Percentiles rank a stretch among this genome's conserved stretches.
phyloP scores from a whole-genome alignment of 2,888 invertebrate genomes.

The Dilophus febrilis region DNA sequence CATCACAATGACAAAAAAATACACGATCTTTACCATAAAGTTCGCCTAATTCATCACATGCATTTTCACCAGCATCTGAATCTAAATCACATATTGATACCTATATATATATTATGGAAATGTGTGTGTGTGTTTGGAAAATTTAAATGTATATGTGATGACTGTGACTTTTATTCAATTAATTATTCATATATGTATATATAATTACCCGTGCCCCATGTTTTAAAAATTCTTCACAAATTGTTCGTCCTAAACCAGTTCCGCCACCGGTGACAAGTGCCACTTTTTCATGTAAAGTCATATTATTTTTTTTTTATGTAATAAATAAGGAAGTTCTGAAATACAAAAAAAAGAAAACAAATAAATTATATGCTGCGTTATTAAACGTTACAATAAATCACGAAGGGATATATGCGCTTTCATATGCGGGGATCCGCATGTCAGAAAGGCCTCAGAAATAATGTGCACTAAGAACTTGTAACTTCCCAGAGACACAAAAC shows the following conservation, averaged over 20 bases:
- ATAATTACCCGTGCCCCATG: slow-evolving; percentile 52
- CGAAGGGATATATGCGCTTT: too few species aligned
- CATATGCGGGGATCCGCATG: too few species aligned
- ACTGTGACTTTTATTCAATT: neutral
- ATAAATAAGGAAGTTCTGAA: too few species aligned
- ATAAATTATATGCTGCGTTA: too few species aligned
- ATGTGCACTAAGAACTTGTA: too few species aligned
- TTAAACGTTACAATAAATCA: too few species aligned
- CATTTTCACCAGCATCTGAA: slow-evolving; percentile 48
- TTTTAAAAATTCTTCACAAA: slow-evolving; percentile 50
- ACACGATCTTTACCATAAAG: slow-evolving; percentile 52
- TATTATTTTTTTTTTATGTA: too few species aligned
- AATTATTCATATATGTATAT: slow-evolving; percentile 11
- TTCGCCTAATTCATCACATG: slow-evolving; percentile 42
- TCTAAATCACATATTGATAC: slow-evolving; percentile 60
- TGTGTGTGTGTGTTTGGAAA: neutral
- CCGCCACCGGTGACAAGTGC: slow-evolving; percentile 57
- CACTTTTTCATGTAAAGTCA: slow-evolving; percentile 60
- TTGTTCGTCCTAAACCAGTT: slow-evolving; percentile 54
- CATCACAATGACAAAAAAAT: slow-evolving; percentile 56
- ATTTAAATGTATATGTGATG: neutral
- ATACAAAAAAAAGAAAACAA: too few species aligned
- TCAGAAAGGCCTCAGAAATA: too few species aligned
- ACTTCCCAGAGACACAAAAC: too few species aligned
- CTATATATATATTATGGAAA: slow-evolving; percentile 26